Base-by-base conservation (phyloP, 2,797 vertebrate genomes). In the Sciurus vulgaris region DNA sequence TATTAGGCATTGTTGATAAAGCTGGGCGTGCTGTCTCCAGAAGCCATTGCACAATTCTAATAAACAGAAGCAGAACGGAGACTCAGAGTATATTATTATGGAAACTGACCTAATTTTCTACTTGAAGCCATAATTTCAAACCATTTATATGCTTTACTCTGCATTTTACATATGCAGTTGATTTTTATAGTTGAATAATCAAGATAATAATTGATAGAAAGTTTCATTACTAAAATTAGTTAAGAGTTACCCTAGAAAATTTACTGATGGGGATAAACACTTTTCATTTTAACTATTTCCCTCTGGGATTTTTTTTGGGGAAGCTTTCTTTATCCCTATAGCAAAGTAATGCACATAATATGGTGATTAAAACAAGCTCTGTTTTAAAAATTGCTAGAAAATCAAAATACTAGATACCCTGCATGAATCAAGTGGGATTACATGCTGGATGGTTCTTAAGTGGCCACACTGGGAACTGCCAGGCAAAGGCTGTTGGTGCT, bases 171-270 rank as follows among this genome's bases (percentile, higher is more conserved):
- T 82, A 92, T 96, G 87, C 26, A 56, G 20, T 56, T 95, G 63
- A 86, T 44, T 22, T 84, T 13, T 38, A 77, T 49, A 47, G n/a
- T 94, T 49, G 51, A 95, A 73, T 97, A 88, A 77, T 93, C 89
- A 78, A 89, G 91, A 86, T 54, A 28, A 47, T 85, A 93, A 95
- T 65, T 92, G 90, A 89, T 89, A 95, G 72, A 91, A 28, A 93
- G 67, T 89, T 90, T 94, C n/a, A 74, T 91, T 97, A 59, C 44
- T 93, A 93, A 95, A 81, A 84, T 84, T 82, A 94, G 59, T 59
- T 88, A 61, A 84, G 59, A 61, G 26, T 85, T 89, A 81, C 33
- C 73, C 22, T 84, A 56, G 67, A 89, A 76, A 86, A 73, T 63
- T 92, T 95, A 7, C 51, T 91, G 61, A 26, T 76, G 8, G 9